Percentiles rank a stretch among this genome's conserved stretches.
Evolutionary conservation across 2,797 vertebrate genomes (phyloP).

Genomic region (Heterohyrax brucei): DNA sequence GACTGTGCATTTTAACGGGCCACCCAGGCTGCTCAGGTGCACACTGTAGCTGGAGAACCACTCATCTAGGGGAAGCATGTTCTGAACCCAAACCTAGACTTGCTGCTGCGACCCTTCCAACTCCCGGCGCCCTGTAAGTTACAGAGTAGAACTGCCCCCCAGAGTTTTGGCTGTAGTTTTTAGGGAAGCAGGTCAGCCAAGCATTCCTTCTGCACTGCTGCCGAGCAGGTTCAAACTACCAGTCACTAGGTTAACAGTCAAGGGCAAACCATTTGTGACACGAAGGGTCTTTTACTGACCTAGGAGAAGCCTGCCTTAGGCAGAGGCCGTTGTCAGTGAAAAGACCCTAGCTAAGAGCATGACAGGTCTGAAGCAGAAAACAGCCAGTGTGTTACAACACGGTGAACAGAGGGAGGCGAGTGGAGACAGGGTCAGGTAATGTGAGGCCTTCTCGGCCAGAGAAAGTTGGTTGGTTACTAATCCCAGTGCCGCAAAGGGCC

Average conservation of each 20-base stretch:
- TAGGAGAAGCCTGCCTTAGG: neutral
- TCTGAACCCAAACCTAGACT: no score
- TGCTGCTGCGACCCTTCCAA: no score
- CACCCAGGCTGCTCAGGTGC: neutral
- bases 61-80: no score
- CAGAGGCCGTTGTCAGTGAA: neutral
- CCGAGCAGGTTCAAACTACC: neutral
- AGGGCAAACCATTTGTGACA: neutral
- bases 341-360: neutral
- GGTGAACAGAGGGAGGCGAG: neutral
- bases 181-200: neutral
- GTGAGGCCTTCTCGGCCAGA: neutral
- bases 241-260: neutral
- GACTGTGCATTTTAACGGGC: neutral
- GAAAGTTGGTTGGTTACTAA: neutral
- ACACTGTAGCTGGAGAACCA: neutral
- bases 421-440: neutral
- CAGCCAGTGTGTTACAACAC: neutral
- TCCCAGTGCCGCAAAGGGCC: neutral
- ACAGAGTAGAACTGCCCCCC: neutral
- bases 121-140: neutral
- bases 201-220: neutral
- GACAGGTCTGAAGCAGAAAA: neutral
- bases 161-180: neutral
- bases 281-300: neutral